These are phyloP conservation scores for Onychostoma macrolepis DNA, from an alignment of 2,113 vertebrate genomes.

Conservation along the genomic window DNA sequence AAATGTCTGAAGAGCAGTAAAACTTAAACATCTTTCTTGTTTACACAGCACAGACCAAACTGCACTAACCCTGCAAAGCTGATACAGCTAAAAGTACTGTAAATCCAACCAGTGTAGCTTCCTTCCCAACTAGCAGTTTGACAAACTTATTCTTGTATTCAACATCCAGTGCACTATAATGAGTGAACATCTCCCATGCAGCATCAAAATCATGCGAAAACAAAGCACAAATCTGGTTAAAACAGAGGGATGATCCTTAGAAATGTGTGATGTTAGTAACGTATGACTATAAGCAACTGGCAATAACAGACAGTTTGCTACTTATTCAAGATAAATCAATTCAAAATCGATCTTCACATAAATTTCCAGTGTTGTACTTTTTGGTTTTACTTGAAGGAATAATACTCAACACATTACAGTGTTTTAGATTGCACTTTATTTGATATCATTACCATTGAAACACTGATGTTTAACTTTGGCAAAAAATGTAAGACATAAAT, in stretches of 20 bases:
- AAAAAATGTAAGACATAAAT: conserved; percentile 15
- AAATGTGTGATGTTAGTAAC: conserved; percentile 49
- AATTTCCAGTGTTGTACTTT: background rate
- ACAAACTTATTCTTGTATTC: conserved; percentile 51
- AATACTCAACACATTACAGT: conserved; percentile 45
- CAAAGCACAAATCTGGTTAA: conserved; percentile 50
- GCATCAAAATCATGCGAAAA: conserved; percentile 59
- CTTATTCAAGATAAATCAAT: background rate
- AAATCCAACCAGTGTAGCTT: conserved; percentile 20
- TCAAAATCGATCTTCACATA: background rate
- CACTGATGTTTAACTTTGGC: conserved; percentile 15
- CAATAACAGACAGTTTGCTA: background rate
- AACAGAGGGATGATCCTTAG: conserved; percentile 38
- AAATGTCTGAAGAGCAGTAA: conserved; percentile 39
- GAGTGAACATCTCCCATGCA: conserved; percentile 59
- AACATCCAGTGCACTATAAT: conserved; percentile 57
- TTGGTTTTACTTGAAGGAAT: conserved; percentile 2
- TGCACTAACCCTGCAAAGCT: conserved; percentile 40
- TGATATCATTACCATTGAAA: conserved; percentile 37
- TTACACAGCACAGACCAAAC: conserved; percentile 39
- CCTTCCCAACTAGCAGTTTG: conserved; percentile 52
- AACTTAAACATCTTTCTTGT: conserved; percentile 25
- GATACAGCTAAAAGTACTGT: conserved; percentile 15
- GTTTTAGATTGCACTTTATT: conserved; percentile 52
- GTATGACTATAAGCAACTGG: conserved; percentile 27